Evolutionary conservation across 2,797 vertebrate species (phyloP), one percentile per base, ranked within the genome.

Genomic region (Pipistrellus pygmaeus): DNA sequence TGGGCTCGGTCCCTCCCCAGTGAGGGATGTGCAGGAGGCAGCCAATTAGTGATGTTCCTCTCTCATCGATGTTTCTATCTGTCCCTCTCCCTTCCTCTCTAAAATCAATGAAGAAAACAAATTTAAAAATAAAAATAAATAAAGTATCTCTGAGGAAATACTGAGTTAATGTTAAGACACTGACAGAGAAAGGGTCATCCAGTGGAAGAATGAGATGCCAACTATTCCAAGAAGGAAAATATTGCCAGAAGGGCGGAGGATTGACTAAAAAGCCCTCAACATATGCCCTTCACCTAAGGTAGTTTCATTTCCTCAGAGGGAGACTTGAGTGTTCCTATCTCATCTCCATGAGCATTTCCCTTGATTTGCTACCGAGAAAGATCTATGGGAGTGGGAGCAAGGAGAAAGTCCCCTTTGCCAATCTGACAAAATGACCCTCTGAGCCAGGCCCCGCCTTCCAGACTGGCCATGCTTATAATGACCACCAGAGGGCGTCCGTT

Each of bases 401-500:
- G 73, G n/a, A 46, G 35, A 72, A 84, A 71, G 25, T 6, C 53
- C 12, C 57, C 51, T 88, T 21, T 48, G 83, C 35, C 73, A 41
- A 23, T 68, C 41, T 71, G 72, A 80, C 48, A 64, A n/a, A 75
- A 68, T 12, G 38, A 23, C 38, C 13, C 51, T 35, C 11, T 51
- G 55, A 64, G 73, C 12, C n/a, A 81, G 69, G 38, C 81, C 35
- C 1, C 0, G 60, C 60, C 25, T 27, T 60, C 60, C 3, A 15
- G 53, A 94, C 55, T 77, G 60, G 6, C 44, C 2, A 17, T n/a
- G 57, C 69, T 62, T 85, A 51, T 83, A 88, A 91, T 64, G 57
- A 86, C 88, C 95, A 86, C 68, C 85, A 96, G 60, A 72, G 64
- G 73, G 77, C 7, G 23, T 53, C 73, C 48, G 89, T 57, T 20